Percentiles rank a stretch among this genome's conserved stretches.
These are phyloP conservation scores for Ennomos fuscantarius DNA, from an alignment of 2,888 invertebrate species.

Conservation along the genomic window DNA sequence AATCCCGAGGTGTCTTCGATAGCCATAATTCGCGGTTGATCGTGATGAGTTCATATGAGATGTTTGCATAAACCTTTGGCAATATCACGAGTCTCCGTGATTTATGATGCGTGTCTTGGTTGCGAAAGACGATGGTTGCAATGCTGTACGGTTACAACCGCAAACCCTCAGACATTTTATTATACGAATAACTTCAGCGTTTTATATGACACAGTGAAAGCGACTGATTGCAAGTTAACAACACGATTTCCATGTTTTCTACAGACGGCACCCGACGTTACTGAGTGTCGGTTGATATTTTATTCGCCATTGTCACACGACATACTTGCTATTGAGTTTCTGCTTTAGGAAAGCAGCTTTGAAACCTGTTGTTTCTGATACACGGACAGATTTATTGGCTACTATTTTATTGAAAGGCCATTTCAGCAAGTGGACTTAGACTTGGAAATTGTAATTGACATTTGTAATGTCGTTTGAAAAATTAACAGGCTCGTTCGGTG, in stretches of 20 bases:
- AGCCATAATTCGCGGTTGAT: conserved; percentile 67
- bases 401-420: conserved; percentile 32
- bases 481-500: conserved; percentile 61
- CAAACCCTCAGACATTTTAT: conserved; percentile 41
- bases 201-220: conserved; percentile 29
- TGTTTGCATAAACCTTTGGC: conserved; percentile 69
- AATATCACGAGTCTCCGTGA: conserved; percentile 68
- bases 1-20: conserved; percentile 51
- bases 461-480: conserved; percentile 42
- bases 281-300: conserved; percentile 22
- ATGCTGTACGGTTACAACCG: conserved; percentile 41
- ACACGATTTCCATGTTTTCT: conserved; percentile 29
- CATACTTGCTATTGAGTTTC: conserved; percentile 31
- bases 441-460: conserved; percentile 26
- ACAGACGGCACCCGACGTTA: conserved; percentile 15
- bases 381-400: conserved; percentile 39
- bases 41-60: conserved; percentile 70
- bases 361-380: conserved; percentile 38
- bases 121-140: conserved; percentile 58
- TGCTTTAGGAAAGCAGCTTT: conserved; percentile 36
- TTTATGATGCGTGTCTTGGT: conserved; percentile 64
- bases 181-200: conserved; percentile 31
- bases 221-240: conserved; percentile 24
- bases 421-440: conserved; percentile 28
- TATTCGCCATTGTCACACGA: conserved; percentile 32